Conservation (phyloP, 2,113 vertebrate genomes). For the Sminthopsis crassicaudata region DNA sequence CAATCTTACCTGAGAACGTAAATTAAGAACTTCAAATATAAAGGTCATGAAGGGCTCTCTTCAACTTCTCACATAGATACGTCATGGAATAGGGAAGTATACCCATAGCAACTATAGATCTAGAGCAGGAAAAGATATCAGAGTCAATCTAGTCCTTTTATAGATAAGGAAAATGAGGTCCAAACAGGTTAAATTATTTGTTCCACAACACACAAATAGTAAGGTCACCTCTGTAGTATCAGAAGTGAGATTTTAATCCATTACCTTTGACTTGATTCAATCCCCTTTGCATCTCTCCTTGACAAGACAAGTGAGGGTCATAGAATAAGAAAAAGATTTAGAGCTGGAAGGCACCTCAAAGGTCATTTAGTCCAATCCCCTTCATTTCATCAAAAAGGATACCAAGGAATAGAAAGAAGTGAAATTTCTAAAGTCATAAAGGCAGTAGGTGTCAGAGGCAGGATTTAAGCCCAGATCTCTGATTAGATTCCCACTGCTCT, state of each 20-base stretch:
- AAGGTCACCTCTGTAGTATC: neutral
- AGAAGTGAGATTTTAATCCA: neutral
- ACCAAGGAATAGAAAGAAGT: neutral
- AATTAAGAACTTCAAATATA: neutral
- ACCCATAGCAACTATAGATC: neutral
- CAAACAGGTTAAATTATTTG: neutral
- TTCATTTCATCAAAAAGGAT: neutral
- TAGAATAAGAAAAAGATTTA: neutral
- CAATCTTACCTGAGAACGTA: slow-evolving; percentile 10
- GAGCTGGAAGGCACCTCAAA: neutral
- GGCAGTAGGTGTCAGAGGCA: neutral
- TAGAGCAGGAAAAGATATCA: neutral
- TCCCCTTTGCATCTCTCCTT: neutral
- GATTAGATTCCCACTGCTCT: neutral
- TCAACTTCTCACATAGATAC: neutral
- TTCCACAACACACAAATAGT: neutral
- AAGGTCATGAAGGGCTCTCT: slow-evolving; percentile 15
- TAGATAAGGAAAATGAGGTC: neutral
- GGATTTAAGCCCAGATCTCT: neutral
- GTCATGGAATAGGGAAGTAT: neutral
- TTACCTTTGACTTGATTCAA: neutral
- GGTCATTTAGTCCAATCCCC: neutral
- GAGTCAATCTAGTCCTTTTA: neutral
- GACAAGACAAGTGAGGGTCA: neutral
- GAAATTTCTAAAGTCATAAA: neutral